Evolutionary conservation across 64 coral and sea anemone genomes (phyloP).

Genomic region (Dendronephthya gigantea): DNA sequence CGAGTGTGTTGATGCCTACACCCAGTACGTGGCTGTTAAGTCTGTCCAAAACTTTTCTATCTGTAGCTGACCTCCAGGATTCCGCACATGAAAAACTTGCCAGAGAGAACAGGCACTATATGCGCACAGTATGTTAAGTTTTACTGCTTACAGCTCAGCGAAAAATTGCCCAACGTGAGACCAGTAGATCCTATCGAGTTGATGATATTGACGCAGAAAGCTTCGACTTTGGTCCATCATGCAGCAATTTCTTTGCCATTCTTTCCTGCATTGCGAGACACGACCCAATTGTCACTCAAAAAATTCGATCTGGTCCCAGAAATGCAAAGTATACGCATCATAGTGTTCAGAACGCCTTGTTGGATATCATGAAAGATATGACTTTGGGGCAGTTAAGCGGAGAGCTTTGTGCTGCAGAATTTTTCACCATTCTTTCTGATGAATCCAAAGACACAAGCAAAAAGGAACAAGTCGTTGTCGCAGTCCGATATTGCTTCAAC

Average conservation of each 20-base stretch:
- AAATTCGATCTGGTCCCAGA: slow-evolving; percentile 13
- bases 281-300: slow-evolving; percentile 8
- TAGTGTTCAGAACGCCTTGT: background rate
- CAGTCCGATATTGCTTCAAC: background rate
- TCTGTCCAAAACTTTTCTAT: background rate
- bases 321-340: background rate
- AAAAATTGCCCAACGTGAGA: background rate
- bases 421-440: no score
- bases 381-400: background rate
- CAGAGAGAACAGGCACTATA: background rate
- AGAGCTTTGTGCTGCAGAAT: slow-evolving; percentile 5
- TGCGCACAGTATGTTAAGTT: slow-evolving; percentile 5
- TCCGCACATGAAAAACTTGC: slow-evolving; percentile 1
- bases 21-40: background rate
- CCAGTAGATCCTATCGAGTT: slow-evolving; percentile 1
- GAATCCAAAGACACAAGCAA: no score
- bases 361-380: background rate
- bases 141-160: background rate
- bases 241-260: slow-evolving; percentile 10
- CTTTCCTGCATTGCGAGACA: background rate
- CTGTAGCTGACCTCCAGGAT: slow-evolving; percentile 7
- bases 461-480: no score
- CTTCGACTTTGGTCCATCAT: slow-evolving; percentile 5
- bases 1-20: background rate
- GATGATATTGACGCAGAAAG: slow-evolving; percentile 5